Evolutionary conservation across 2,113 vertebrate genomes (phyloP), one percentile per base, ranked within the genome.

Genomic region (Garra rufa): DNA sequence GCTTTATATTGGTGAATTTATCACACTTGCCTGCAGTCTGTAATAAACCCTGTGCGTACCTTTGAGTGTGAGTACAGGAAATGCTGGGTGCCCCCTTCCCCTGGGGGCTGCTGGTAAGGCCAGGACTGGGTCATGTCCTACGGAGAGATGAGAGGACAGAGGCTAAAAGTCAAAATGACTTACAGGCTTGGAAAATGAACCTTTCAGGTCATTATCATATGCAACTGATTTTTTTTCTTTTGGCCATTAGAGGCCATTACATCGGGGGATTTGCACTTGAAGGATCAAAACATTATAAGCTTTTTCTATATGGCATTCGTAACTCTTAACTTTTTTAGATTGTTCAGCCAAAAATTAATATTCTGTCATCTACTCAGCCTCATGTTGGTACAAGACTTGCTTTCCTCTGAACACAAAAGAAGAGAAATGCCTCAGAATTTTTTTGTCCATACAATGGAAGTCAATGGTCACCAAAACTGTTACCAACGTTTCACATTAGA

Each of bases 101-200:
- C 93, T 85, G 96, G 95, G 84, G 95, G 94, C 84, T 95, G 95
- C 91, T 96, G 94, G 87, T 95, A 96, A 87, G 95, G 95, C 97
- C 97, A 98, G 84, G 95, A 96, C 92, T 97, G 96, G 92, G 96
- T 99, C 97, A 98, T 98, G 92, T 97, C 96, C 97, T 95, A 90
- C 73, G 86, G 92, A 91, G 87, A 91, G 81, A 87, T 61, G 41
- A 83, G 26, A 71, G 87, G 89, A 92, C 86, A 92, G 74, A 92
- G 88, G 59, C 90, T 34, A 93, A 82, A 88, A n/a, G 76, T 82
- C 79, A 83, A 43, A 84, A 57, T 89, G 86, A 92, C 55, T 65
- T 65, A 34, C 9, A 48, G n/a, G 34, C 21, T 57, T 69, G 48
- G 73, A 63, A 82, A 61, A 73, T 65, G 3, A 13, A 3, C 76